Evolutionary conservation across 2,797 vertebrate species (phyloP).

Genomic region (Graptemys geographica): DNA sequence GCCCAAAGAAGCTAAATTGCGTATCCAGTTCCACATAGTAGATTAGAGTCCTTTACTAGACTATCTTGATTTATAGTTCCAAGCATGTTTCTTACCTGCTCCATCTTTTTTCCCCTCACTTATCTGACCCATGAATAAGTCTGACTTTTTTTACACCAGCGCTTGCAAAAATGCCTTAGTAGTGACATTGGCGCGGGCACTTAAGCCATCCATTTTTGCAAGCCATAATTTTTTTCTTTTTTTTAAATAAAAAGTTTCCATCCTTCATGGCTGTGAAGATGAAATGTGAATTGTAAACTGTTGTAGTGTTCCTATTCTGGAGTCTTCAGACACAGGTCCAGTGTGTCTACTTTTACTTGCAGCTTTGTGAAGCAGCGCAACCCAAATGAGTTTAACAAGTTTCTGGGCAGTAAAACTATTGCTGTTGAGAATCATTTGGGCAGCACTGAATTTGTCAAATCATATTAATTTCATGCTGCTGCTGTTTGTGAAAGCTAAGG

Average conservation of each 20-base stretch:
- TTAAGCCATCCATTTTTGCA: neutral
- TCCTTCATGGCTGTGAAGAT: no score
- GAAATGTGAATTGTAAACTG: no score
- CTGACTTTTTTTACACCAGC: no score
- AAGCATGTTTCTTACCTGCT: fast-evolving
- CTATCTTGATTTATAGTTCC: fast-evolving
- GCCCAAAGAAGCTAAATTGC: fast-evolving
- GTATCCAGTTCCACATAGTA: neutral
- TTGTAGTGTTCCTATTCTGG: neutral
- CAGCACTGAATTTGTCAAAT: neutral
- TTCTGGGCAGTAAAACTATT: neutral
- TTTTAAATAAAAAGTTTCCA: no score
- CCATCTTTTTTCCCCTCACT: no score
- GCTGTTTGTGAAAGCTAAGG: neutral
- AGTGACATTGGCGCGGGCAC: neutral
- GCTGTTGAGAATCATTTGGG: neutral
- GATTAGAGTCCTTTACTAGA: fast-evolving
- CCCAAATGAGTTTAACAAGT: neutral
- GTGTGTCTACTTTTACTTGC: no score
- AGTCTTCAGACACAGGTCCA: no score
- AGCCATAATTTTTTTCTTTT: neutral
- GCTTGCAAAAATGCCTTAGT: neutral
- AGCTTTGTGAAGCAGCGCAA: neutral
- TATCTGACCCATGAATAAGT: no score
- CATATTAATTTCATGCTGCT: neutral